These are phyloP conservation scores for Hetaerina americana DNA, from an alignment of 1,140 invertebrate species.

Conservation along the genomic window DNA sequence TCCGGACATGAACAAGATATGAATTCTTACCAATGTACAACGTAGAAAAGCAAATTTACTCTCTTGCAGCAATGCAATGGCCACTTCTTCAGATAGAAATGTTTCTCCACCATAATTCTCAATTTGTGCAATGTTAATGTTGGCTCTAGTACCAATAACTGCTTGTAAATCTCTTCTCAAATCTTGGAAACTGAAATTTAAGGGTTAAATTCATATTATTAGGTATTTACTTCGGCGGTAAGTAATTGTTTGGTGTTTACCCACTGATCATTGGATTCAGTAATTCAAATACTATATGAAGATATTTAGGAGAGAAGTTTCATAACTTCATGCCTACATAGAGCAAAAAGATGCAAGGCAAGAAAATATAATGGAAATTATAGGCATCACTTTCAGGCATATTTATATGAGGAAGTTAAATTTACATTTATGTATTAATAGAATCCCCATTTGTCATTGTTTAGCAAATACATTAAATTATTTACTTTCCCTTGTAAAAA, in stretches of 20 bases:
- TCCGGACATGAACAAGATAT: too few species aligned
- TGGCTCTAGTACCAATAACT: conserved; percentile 76
- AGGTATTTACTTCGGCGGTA: background rate
- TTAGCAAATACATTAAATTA: too few species aligned
- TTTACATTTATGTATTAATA: too few species aligned
- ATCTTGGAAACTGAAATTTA: conserved; percentile 76
- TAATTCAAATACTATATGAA: too few species aligned
- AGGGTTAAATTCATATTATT: conserved; percentile 15
- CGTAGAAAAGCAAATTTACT: conserved; percentile 81
- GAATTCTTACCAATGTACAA: conserved; percentile 67
- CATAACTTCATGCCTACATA: too few species aligned
- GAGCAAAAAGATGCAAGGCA: too few species aligned
- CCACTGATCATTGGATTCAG: conserved; percentile 1
- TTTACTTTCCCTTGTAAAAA: too few species aligned
- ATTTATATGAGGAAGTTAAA: too few species aligned
- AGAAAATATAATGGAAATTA: too few species aligned
- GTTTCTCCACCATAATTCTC: conserved; percentile 96
- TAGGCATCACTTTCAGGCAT: too few species aligned
- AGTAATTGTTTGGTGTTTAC: background rate
- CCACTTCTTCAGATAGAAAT: conserved; percentile 93
- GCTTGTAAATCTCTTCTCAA: conserved; percentile 86
- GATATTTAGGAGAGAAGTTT: too few species aligned
- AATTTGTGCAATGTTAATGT: conserved; percentile 84
- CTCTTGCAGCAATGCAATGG: conserved; percentile 83
- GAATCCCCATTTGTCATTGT: too few species aligned